Evolutionary conservation across 2,113 vertebrate species (phyloP).

Genomic region (Ammodytes dubius): DNA sequence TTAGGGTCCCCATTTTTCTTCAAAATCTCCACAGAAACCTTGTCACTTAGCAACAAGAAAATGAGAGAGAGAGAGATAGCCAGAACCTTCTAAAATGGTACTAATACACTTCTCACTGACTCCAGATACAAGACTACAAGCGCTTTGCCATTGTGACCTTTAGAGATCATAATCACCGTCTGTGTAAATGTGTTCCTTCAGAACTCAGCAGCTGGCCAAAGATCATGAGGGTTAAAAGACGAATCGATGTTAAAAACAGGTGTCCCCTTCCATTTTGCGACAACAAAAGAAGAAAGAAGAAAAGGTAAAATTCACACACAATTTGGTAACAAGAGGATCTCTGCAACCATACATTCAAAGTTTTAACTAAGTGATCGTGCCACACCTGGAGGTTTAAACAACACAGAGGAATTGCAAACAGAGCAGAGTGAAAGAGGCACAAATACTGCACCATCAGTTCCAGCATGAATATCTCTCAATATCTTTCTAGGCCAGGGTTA

Average conservation of each 20-base stretch:
- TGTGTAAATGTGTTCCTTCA: conserved; percentile 50
- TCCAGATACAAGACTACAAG: conserved; percentile 50
- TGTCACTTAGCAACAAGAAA: conserved; percentile 55
- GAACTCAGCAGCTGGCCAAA: conserved; percentile 28
- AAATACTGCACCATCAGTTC: neutral
- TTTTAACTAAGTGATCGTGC: neutral
- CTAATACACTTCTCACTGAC: conserved; percentile 54
- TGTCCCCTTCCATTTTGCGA: neutral
- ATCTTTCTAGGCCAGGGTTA: neutral
- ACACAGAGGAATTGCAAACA: neutral
- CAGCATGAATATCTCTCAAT: neutral
- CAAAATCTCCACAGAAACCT: conserved; percentile 23
- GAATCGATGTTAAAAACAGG: neutral
- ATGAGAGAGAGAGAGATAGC: conserved; percentile 15
- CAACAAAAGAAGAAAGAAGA: neutral
- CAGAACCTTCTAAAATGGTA: conserved; percentile 39
- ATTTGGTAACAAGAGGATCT: neutral
- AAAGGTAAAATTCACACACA: neutral
- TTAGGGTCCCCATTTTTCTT: conserved; percentile 11
- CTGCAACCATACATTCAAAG: neutral
- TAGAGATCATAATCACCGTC: conserved; percentile 49
- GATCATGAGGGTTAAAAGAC: conserved; percentile 3
- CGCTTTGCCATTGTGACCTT: conserved; percentile 55
- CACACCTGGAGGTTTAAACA: neutral
- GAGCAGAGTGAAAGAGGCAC: neutral